Base-by-base conservation (phyloP, 2,113 vertebrate genomes). In the Heterochromis multidens region DNA sequence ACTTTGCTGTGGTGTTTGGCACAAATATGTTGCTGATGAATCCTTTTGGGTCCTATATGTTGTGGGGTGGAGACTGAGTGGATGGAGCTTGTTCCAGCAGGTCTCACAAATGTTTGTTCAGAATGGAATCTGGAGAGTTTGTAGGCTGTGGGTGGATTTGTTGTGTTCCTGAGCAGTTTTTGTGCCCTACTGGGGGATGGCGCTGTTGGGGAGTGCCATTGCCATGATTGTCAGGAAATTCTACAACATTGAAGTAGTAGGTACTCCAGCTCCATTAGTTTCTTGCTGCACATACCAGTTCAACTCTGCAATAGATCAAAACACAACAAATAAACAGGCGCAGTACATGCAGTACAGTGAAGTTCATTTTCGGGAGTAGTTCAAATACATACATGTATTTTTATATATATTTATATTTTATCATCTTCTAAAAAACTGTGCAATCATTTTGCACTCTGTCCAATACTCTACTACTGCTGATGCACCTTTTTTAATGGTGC, bases 161-260 rank as follows among this genome's bases (percentile, higher is more conserved):
- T 40, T 31, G 31, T 31, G 31, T 31, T 31, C 31, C 31, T 31
- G 31, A 31, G 31, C 31, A 31, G 31, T 31, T 65, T 65, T 65
- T 40, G 62, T 0, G 21, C 33, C n/a, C 33, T 65, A 33, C 2
- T 23, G 35, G 35, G 33, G 12, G 0, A 9, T 16, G 1, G 33
- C 35, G 23, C 62, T 65, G n/a, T 9, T 43, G 62, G n/a, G 35
- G 35, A 9, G 35, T 67, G 10, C 40, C 40, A 43, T 43, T 43
- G 40, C n/a, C 13, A 17, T 25, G 63, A 43, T 17, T 67, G 37
- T 67, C 63, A 67, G 35, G 35, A 67, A 9, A 43, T 13, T 43
- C 63, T 67, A 13, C 63, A 67, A 17, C 37, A 67, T n/a, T 17
- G 37, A 25, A 7, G n/a, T 43, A 25, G 7, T 67, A 6, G 63